Evolutionary conservation across 2,888 invertebrate genomes (phyloP).

Genomic region (Leucophenga montana): DNA sequence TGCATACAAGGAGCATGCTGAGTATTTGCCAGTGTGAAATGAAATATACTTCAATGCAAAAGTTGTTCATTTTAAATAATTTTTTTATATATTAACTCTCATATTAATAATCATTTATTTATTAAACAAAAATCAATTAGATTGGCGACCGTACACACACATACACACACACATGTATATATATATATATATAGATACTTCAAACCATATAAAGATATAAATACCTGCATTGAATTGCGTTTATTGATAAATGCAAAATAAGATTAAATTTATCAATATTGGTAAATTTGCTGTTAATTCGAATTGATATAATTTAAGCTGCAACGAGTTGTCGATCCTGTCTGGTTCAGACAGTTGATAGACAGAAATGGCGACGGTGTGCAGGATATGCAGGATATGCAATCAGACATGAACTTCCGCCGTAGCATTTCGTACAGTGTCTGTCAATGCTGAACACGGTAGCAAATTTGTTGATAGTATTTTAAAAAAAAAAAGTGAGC

Average conservation of each 20-base stretch:
- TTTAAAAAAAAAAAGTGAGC: neutral
- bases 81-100: neutral
- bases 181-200: no score
- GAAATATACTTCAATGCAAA: no score
- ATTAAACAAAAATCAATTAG: slow-evolving; percentile 13
- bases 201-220: no score
- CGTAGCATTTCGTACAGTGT: no score
- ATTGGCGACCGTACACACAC: neutral
- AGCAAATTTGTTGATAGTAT: neutral
- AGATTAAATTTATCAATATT: slow-evolving; percentile 24
- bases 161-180: neutral
- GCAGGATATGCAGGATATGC: no score
- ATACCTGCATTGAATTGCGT: neutral
- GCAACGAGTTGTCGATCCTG: neutral
- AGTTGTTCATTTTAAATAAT: no score
- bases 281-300: slow-evolving; percentile 2
- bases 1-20: no score
- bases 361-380: neutral
- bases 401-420: neutral
- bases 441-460: neutral
- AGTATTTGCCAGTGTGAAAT: no score
- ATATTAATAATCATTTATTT: neutral
- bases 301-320: neutral
- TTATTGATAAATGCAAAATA: slow-evolving; percentile 20
- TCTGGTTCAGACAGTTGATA: neutral